These are phyloP conservation scores for Galago senegalensis DNA, from an alignment of 2,797 vertebrate genomes.

Conservation along the genomic window DNA sequence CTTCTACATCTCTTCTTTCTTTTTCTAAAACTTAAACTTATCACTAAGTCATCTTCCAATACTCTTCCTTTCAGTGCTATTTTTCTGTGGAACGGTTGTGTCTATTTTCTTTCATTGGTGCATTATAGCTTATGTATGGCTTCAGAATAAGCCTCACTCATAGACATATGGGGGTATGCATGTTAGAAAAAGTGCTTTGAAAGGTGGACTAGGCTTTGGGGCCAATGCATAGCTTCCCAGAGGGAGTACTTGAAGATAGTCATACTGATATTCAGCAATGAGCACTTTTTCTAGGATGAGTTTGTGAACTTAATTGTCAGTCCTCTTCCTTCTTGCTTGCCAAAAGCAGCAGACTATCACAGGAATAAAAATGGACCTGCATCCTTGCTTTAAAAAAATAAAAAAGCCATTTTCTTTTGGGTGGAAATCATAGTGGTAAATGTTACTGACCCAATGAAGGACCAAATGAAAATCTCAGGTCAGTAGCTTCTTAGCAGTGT, in stretches of 20 bases:
- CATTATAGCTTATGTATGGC: neutral
- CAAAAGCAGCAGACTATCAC: neutral
- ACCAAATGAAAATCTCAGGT: neutral
- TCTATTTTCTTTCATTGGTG: neutral
- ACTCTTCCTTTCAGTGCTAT: neutral
- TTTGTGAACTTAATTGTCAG: too few relatives aligned
- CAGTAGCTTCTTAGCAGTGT: neutral
- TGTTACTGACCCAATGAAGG: neutral
- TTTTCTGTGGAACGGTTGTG: neutral
- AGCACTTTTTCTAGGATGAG: too few relatives aligned
- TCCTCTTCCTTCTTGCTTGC: neutral
- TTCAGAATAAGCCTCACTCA: neutral
- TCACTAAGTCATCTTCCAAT: neutral
- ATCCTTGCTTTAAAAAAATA: neutral
- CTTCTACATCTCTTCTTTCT: neutral
- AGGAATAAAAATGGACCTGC: neutral
- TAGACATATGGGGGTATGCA: neutral
- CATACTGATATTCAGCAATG: too few relatives aligned
- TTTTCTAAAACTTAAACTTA: conserved; percentile 24
- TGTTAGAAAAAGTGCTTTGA: too few relatives aligned
- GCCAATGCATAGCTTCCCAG: too few relatives aligned
- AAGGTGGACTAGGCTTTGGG: too few relatives aligned
- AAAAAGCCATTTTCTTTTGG: neutral
- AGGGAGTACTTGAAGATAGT: too few relatives aligned
- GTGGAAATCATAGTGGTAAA: neutral